Base-by-base conservation (phyloP, 2,113 vertebrate genomes). In the Alligator sinensis region DNA sequence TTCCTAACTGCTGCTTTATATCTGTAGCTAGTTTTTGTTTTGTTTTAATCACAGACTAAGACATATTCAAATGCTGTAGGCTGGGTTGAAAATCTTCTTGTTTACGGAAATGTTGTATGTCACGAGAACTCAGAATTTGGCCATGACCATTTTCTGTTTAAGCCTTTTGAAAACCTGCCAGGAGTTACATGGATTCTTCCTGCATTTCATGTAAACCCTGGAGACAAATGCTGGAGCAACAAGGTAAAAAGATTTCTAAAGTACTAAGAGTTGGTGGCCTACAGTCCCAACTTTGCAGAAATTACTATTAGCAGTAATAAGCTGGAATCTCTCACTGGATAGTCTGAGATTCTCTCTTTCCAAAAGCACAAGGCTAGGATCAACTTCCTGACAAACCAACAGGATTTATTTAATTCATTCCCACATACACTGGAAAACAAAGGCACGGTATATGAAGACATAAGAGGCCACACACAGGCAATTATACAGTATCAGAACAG, bases 91-190 rank as follows among this genome's bases (percentile, higher is more conserved):
- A 6, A 25, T 86, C 24, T n/a, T 88, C 62, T 81, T 75, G 60
- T 55, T 16, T 87, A 79, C 30, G 55, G 38, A 30, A 62, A 77
- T 63, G 22, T 10, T 25, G 17, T 18, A 80, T 59, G n/a, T 64
- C 5, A 1, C 7, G 25, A 24, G 79, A 13, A 34, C 84, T 54
- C 30, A 90, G 64, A n/a, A 81, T 75, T 47, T 85, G 55, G 61
- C 9, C 8, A 57, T 72, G 28, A 0, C 0, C 12, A 13, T 66
- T 75, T 89, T 92, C 19, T 24, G 2, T 85, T 25, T 63, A 89
- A 85, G 78, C 30, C 34, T 94, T 84, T 84, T 18, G 84, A 82
- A 80, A 15, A 21, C 14, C 76, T 93, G 81, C 66, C 59, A 93
- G 62, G 34, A 79, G 74, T 21, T 70, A 91, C 55, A n/a, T 59